Conservation (phyloP, 2,113 vertebrate species). For the Phyllopteryx taeniolatus region DNA sequence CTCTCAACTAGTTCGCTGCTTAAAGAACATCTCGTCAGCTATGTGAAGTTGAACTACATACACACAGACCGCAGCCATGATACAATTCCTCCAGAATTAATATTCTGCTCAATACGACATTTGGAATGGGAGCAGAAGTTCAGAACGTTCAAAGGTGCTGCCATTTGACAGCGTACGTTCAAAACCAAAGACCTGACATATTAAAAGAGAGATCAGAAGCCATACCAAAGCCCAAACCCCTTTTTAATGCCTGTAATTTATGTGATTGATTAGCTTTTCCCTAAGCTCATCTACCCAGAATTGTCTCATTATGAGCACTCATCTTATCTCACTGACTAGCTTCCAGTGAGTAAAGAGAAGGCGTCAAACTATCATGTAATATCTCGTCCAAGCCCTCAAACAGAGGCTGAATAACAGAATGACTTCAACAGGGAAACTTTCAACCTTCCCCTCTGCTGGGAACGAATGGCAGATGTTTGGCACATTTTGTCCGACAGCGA, state of each 20-base stretch:
- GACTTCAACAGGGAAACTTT: constrained; percentile 45
- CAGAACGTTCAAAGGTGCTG: not conserved
- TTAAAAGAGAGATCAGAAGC: not conserved
- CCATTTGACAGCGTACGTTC: not conserved
- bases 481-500: constrained; percentile 30
- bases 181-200: not conserved
- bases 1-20: too few relatives aligned
- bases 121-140: not conserved
- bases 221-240: not conserved
- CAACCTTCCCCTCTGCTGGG: constrained; percentile 41
- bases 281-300: not conserved
- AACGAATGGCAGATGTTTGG: constrained; percentile 51
- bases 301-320: constrained; percentile 11
- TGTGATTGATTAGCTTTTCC: not conserved
- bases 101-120: not conserved
- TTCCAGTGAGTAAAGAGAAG: constrained; percentile 31
- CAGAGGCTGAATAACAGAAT: constrained; percentile 36
- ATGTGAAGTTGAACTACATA: not conserved
- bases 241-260: not conserved
- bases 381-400: constrained; percentile 45
- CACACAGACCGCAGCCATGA: not conserved
- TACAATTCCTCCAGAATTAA: not conserved
- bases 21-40: not conserved
- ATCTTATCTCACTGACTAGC: constrained; percentile 25
- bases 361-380: constrained; percentile 32